Percentiles rank a stretch among this genome's conserved stretches.
These are phyloP conservation scores for Tetragonula carbonaria DNA, from an alignment of 2,888 invertebrate genomes.

Conservation along the genomic window DNA sequence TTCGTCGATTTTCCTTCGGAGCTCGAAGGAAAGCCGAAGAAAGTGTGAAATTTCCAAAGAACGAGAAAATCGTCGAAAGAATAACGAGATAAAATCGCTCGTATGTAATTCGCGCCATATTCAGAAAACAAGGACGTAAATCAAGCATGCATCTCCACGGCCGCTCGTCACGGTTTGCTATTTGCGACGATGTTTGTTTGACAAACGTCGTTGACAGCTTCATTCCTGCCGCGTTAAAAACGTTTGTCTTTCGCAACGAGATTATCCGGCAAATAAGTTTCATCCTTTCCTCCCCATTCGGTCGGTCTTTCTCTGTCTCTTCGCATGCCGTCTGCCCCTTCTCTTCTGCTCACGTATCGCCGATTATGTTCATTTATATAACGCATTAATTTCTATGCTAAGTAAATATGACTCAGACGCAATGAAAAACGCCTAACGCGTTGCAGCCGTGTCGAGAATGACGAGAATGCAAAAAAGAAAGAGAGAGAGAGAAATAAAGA, in stretches of 20 bases:
- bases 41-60: background rate
- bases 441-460: background rate
- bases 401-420: conserved; percentile 46
- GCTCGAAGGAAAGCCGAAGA: too few species aligned
- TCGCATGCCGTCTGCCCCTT: background rate
- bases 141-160: conserved; percentile 10
- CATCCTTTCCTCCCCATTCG: background rate
- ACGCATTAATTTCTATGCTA: conserved; percentile 69
- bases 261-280: conserved; percentile 23
- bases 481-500: conserved; percentile 1
- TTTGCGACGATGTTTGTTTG: conserved; percentile 33
- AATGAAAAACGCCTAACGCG: conserved; percentile 49
- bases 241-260: conserved; percentile 38
- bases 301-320: background rate
- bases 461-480: background rate
- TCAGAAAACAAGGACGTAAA: conserved; percentile 22
- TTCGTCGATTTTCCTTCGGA: too few species aligned
- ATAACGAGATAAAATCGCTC: background rate
- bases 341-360: background rate
- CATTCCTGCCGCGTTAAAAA: conserved; percentile 21
- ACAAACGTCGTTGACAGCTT: conserved; percentile 18
- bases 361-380: conserved; percentile 49
- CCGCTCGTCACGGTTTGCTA: background rate
- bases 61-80: background rate
- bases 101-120: background rate